A percentile compares a stretch with the other conserved stretches of the same genome.
phyloP scores from a whole-genome alignment of 2,888 invertebrate genomes.

The Campoplex capitator region DNA sequence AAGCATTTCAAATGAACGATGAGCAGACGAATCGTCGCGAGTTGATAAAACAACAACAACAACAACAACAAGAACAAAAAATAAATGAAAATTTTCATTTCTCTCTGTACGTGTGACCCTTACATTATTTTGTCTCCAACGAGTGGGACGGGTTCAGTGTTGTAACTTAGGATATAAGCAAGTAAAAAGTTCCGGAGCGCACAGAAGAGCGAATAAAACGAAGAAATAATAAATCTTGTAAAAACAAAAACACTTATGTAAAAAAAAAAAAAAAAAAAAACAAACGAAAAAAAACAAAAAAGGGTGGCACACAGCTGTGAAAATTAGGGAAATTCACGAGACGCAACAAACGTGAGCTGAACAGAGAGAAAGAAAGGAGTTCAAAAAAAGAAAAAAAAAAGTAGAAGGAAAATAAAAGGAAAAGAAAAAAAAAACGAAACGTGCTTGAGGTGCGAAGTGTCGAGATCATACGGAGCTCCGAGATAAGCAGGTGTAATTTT shows the following conservation, averaged over 20 bases:
- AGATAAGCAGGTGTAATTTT: conserved; percentile 62
- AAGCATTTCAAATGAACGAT: conserved; percentile 55
- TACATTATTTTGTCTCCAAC: conserved; percentile 83
- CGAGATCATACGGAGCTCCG: conserved; percentile 32
- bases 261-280: conserved; percentile 1
- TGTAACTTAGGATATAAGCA: conserved; percentile 83
- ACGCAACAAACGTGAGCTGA: conserved; percentile 2
- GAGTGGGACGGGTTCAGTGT: conserved; percentile 83
- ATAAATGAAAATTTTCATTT: conserved; percentile 75
- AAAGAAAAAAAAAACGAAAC: conserved; percentile 34
- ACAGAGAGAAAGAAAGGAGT: conserved; percentile 60
- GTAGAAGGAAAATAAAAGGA: conserved; percentile 32
- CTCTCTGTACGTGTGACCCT: conserved; percentile 80
- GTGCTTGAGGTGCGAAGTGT: conserved; percentile 37
- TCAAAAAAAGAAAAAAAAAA: neutral
- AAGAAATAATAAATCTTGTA: conserved; percentile 56
- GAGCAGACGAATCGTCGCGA: conserved; percentile 52
- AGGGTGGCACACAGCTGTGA: conserved; percentile 58
- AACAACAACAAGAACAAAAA: too few species aligned
- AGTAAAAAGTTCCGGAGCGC: conserved; percentile 77
- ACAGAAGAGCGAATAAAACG: conserved; percentile 71
- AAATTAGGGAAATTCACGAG: conserved; percentile 34
- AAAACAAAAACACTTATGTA: conserved; percentile 24
- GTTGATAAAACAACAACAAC: conserved; percentile 20
- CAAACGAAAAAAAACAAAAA: neutral